Evolutionary conservation across 2,888 invertebrate species (phyloP).

Genomic region (Meghimatium bilineatum): DNA sequence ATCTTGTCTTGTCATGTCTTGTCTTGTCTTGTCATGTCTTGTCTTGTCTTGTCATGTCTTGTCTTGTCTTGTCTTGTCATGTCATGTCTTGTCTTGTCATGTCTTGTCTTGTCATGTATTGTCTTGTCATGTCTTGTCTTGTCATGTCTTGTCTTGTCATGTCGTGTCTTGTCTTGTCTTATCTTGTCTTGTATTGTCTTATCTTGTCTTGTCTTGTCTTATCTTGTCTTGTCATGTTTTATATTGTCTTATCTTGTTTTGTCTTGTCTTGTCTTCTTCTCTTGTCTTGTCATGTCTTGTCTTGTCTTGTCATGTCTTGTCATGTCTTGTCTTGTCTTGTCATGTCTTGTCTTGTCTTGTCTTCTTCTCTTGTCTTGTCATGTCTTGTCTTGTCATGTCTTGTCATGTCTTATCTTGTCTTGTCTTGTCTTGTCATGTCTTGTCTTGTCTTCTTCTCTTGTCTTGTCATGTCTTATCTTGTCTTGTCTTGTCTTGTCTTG

Average conservation of each 20-base stretch:
- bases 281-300: too few relatives aligned
- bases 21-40: too few relatives aligned
- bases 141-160: slow-evolving; percentile 18
- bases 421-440: slow-evolving; percentile 36
- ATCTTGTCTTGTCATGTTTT: slow-evolving; percentile 10
- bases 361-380: not conserved
- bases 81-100: slow-evolving; percentile 38
- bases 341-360: not conserved
- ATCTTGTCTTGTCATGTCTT: not conserved
- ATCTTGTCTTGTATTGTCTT: not conserved
- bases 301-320: not conserved
- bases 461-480: slow-evolving; percentile 21
- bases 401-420: not conserved
- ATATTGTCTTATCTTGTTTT: not conserved
- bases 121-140: slow-evolving; percentile 47
- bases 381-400: slow-evolving; percentile 42
- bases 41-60: too few relatives aligned
- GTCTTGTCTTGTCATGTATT: slow-evolving; percentile 46
- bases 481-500: not conserved
- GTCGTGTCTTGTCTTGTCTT: not conserved
- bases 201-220: slow-evolving; percentile 26
- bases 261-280: not conserved
- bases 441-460: slow-evolving; percentile 28
- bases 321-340: not conserved
- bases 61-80: not conserved